phyloP scores from a whole-genome alignment of 1,140 invertebrate genomes.

The Ceratosolen fusciceps region DNA sequence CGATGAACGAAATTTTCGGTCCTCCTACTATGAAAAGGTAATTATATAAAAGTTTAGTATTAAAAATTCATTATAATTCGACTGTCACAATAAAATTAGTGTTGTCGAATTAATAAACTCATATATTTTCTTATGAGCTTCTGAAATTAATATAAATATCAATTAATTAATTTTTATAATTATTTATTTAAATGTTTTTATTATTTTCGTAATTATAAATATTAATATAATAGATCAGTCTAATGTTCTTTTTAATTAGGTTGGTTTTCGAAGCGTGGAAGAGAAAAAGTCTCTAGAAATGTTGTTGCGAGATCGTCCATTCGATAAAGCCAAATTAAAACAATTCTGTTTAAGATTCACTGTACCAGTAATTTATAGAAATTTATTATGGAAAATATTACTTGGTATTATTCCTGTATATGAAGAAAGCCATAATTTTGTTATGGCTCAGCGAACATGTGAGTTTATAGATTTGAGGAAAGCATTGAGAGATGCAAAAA shows the following conservation, averaged over 20 bases:
- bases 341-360: slow-evolving; percentile 89
- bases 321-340: slow-evolving; percentile 85
- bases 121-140: background rate
- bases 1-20: slow-evolving; percentile 90
- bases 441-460: slow-evolving; percentile 78
- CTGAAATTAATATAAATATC: background rate
- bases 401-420: slow-evolving; percentile 82
- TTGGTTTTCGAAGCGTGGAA: slow-evolving; percentile 90
- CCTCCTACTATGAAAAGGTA: slow-evolving; percentile 89
- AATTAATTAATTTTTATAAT: background rate
- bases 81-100: too few species aligned
- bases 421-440: slow-evolving; percentile 81
- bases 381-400: slow-evolving; percentile 88
- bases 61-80: background rate
- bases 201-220: slow-evolving; percentile 14
- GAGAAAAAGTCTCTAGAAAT: slow-evolving; percentile 95
- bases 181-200: background rate
- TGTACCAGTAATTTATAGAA: slow-evolving; percentile 85
- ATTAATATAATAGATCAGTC: slow-evolving; percentile 33
- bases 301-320: slow-evolving; percentile 87
- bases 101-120: background rate
- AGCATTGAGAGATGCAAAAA: slow-evolving; percentile 78
- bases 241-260: slow-evolving; percentile 61
- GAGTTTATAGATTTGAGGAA: slow-evolving; percentile 84
- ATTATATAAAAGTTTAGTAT: slow-evolving; percentile 50